Evolutionary conservation across 2,797 vertebrate species (phyloP).

Genomic region (Merluccius polli): DNA sequence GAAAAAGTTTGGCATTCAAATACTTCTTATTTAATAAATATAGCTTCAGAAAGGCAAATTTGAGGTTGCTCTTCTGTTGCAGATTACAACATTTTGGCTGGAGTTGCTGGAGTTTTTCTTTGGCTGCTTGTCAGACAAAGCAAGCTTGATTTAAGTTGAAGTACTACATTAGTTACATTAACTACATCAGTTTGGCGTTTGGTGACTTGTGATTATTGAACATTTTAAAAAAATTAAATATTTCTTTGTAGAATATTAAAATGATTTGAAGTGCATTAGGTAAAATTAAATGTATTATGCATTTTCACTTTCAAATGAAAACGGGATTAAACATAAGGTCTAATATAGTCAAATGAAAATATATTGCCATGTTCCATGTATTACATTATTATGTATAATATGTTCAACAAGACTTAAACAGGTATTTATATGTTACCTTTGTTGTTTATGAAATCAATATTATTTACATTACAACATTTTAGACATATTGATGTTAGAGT

Average conservation of each 20-base stretch:
- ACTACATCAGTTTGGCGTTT: background rate
- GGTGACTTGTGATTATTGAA: background rate
- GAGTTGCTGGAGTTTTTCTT: background rate
- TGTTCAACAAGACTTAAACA: background rate
- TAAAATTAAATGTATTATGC: background rate
- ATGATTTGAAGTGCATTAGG: background rate
- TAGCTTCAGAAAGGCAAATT: background rate
- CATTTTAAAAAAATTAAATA: background rate
- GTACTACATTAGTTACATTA: background rate
- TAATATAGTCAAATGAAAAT: background rate
- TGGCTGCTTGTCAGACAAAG: slow-evolving; percentile 1
- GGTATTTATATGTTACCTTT: too few species aligned
- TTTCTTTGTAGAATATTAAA: background rate
- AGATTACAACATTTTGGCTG: background rate
- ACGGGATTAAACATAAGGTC: background rate
- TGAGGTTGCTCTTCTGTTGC: background rate
- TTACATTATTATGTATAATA: background rate
- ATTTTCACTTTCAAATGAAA: background rate
- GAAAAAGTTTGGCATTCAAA: background rate
- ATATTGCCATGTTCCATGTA: background rate
- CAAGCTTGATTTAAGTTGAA: background rate
- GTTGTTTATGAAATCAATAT: too few species aligned
- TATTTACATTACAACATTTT: too few species aligned
- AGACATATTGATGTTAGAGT: too few species aligned
- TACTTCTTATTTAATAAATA: too few species aligned